Evolutionary conservation across 2,888 invertebrate species (phyloP), one percentile per base, ranked within the genome.

Genomic region (Callyntrura sp.): DNA sequence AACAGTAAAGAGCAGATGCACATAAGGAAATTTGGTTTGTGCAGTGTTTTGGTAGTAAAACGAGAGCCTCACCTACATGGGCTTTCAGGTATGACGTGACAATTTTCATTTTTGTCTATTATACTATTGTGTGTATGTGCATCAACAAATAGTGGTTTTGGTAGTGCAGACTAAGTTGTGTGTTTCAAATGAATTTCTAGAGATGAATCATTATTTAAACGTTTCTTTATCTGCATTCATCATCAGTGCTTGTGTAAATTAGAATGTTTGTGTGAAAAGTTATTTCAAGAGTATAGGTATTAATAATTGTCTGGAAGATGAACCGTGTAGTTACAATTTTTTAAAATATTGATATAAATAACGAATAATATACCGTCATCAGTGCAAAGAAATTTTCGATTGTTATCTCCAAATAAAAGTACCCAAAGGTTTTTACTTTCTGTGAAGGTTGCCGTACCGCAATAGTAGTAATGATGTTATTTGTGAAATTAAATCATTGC

Each of bases 11-110:
- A 35, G 35, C 35, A 35, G 35, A 35, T 20, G 45, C 35, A 45
- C 12, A 55, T 28, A 55, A 57, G 6, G 12, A 55, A n/a, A 35
- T 78, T 78, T 78, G 35, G 68, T 70, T 78, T 78, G 11, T n/a
- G 17, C 55, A 57, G 28, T 78, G 57, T n/a, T 51, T 78, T 76
- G 48, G 17, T 55, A 57, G 9, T 55, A 17, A 28, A 78, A 28
- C 28, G 62, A 62, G n/a, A 78, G 57, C 45, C 62, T 87, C 86
- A 87, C 86, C 86, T 87, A 87, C 86, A 87, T 65, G 55, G 23
- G 79, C 86, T 87, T 48, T 87, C 68, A 87, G 86, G 79, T 87
- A 87, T 87, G 86, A 87, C 86, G 86, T 87, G 86, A 87, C 86
- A 87, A 81, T 87, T 87, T 87, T 85, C 17, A 65, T 45, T 85